phyloP scores from a whole-genome alignment of 1,140 invertebrate genomes.

The Penaeus indicus region DNA sequence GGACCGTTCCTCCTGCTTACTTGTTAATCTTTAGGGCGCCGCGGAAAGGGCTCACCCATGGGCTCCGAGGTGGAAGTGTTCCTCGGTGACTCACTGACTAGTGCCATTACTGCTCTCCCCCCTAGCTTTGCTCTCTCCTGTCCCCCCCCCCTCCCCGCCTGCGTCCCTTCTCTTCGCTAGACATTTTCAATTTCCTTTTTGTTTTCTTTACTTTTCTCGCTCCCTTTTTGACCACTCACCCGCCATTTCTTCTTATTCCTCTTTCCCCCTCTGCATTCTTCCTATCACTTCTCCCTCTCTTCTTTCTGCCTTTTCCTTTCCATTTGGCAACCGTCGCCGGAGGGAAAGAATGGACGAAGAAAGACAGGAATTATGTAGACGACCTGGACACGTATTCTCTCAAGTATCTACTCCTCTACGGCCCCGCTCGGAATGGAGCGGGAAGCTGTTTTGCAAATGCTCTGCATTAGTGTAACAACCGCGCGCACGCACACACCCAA shows the following conservation, averaged over 20 bases:
- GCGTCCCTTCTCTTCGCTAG: neutral
- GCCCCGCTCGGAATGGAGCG: too few relatives aligned
- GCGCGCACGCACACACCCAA: too few relatives aligned
- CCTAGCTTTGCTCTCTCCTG: neutral
- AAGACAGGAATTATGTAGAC: too few relatives aligned
- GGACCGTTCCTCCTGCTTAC: constrained; percentile 54
- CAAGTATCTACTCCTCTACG: too few relatives aligned
- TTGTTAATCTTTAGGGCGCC: constrained; percentile 56
- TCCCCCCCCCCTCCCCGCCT: neutral
- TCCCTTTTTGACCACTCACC: neutral
- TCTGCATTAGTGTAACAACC: too few relatives aligned
- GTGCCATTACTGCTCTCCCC: constrained; percentile 1
- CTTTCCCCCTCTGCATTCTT: neutral
- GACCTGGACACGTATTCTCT: too few relatives aligned
- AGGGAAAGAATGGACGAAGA: too few relatives aligned
- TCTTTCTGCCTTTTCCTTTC: neutral
- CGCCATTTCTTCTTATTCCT: neutral
- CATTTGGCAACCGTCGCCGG: neutral
- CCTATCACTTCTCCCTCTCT: neutral
- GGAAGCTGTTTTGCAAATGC: too few relatives aligned
- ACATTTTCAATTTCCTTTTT: neutral
- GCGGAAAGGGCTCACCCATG: constrained; percentile 19
- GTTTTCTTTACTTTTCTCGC: neutral
- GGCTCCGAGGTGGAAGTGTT: neutral
- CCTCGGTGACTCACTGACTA: neutral